Percentiles rank a stretch among this genome's conserved stretches.
Evolutionary conservation across 2,113 vertebrate genomes (phyloP).

Genomic region (Halcyon senegalensis): DNA sequence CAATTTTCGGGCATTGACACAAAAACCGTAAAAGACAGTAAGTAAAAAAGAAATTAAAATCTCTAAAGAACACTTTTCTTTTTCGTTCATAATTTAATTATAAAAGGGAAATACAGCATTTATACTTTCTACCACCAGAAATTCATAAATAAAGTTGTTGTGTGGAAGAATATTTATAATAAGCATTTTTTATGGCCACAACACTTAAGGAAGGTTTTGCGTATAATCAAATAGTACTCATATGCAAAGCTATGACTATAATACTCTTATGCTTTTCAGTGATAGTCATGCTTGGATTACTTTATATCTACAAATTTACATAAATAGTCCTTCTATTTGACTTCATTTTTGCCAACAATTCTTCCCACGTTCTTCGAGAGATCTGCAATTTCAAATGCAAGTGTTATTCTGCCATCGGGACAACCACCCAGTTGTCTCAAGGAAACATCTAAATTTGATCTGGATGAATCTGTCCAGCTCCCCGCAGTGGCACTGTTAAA

Average conservation of each 20-base stretch:
- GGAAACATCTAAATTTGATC: not conserved
- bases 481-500: not conserved
- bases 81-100: not conserved
- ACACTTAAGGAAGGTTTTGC: not conserved
- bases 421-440: not conserved
- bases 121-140: not conserved
- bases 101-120: not conserved
- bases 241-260: not conserved
- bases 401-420: not conserved
- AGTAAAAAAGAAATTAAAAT: not conserved
- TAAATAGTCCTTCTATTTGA: not conserved
- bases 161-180: not conserved
- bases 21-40: not conserved
- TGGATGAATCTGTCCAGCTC: not conserved
- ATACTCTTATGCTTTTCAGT: not conserved
- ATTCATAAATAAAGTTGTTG: not conserved
- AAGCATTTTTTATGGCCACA: not conserved
- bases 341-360: not conserved
- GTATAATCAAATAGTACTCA: not conserved
- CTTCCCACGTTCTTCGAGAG: not conserved
- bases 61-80: not conserved
- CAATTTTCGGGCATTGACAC: not conserved
- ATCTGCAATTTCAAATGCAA: not conserved
- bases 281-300: not conserved
- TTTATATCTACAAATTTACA: not conserved